Conservation (phyloP, 2,888 invertebrate genomes). For the Pandemis corylana region DNA sequence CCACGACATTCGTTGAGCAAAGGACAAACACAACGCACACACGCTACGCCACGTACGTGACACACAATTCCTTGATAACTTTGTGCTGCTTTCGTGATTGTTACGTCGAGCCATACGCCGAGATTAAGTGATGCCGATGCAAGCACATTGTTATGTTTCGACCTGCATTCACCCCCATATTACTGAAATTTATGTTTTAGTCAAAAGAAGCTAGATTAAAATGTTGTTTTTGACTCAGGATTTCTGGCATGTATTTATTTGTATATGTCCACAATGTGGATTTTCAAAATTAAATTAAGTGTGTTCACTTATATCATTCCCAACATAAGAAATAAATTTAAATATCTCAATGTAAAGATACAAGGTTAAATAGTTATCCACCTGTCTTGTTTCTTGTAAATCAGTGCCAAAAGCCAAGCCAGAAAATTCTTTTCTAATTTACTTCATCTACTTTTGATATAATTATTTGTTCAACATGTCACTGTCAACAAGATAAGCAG, state of each 20-base stretch:
- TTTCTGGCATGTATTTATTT: neutral
- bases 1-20: conserved; percentile 63
- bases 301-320: neutral
- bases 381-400: conserved; percentile 26
- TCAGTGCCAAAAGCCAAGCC: conserved; percentile 37
- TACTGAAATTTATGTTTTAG: conserved; percentile 12
- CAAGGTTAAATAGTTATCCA: conserved; percentile 22
- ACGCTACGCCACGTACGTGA: conserved; percentile 63
- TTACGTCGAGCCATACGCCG: conserved; percentile 8
- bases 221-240: neutral
- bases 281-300: neutral
- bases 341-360: neutral
- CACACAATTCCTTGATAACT: conserved; percentile 20
- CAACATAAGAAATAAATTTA: neutral
- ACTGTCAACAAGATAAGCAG: conserved; percentile 7
- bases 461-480: conserved; percentile 26
- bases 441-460: conserved; percentile 26
- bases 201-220: neutral
- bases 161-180: conserved; percentile 43
- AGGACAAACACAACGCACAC: conserved; percentile 66
- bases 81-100: conserved; percentile 22
- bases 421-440: conserved; percentile 35
- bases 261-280: neutral
- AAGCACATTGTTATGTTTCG: conserved; percentile 41
- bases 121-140: conserved; percentile 30